phyloP scores from a whole-genome alignment of 1,140 invertebrate genomes.

The Scaptomyza pallida region DNA sequence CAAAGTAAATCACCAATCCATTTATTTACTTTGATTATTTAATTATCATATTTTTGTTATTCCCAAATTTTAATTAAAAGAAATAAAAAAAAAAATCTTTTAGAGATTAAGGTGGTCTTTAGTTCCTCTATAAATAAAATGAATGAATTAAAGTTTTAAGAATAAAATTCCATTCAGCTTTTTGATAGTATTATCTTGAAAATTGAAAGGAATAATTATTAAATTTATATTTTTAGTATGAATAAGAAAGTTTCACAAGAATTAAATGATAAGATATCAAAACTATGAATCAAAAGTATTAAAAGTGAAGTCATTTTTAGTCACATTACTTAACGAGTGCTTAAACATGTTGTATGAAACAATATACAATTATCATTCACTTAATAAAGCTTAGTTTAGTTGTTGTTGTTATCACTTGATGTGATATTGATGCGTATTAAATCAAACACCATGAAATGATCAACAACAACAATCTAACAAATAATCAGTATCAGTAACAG shows the following conservation, averaged over 20 bases:
- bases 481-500: background rate
- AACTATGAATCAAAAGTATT: background rate
- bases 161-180: too few species aligned
- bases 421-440: slow-evolving; percentile 22
- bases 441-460: slow-evolving; percentile 23
- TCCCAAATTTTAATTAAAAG: too few species aligned
- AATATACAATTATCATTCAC: background rate
- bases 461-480: slow-evolving; percentile 10
- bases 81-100: too few species aligned
- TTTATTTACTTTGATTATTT: too few species aligned
- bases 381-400: background rate
- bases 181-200: too few species aligned
- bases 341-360: background rate
- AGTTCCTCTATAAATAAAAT: too few species aligned
- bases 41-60: too few species aligned
- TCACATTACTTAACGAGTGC: background rate
- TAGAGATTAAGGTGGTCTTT: too few species aligned
- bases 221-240: too few species aligned
- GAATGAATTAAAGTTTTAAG: too few species aligned
- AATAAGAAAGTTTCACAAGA: background rate
- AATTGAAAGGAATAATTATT: too few species aligned
- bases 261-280: background rate
- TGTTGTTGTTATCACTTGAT: slow-evolving; percentile 16
- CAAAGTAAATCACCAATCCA: too few species aligned
- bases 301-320: background rate